phyloP scores from a whole-genome alignment of 2,797 vertebrate genomes.

The Alcedo atthis region DNA sequence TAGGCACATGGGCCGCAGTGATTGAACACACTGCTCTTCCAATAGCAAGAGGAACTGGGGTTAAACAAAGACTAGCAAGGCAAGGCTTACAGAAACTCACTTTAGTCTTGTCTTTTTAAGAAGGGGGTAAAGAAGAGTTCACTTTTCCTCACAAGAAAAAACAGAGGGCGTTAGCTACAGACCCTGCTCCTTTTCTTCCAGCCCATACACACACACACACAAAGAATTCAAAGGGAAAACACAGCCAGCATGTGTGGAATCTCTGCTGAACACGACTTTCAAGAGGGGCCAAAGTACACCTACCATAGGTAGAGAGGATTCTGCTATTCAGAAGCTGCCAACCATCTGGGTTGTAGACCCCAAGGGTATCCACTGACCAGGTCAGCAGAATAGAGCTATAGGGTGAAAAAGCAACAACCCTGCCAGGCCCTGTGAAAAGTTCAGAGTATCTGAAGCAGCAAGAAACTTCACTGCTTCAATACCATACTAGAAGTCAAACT shows the following conservation, averaged over 20 bases:
- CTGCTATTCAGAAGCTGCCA: background rate
- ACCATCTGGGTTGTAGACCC: background rate
- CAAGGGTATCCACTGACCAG: background rate
- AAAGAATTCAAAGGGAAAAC: background rate
- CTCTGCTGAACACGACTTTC: background rate
- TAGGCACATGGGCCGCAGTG: background rate
- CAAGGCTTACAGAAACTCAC: background rate
- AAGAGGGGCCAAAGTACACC: background rate
- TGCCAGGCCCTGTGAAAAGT: background rate
- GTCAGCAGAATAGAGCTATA: background rate
- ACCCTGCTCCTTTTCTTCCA: background rate
- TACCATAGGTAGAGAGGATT: background rate
- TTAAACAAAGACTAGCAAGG: background rate
- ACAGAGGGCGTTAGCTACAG: background rate
- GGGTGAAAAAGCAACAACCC: background rate
- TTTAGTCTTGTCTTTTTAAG: background rate
- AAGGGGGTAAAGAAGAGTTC: background rate
- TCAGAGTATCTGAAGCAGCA: background rate
- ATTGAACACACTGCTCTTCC: background rate
- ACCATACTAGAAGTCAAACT: background rate
- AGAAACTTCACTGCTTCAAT: background rate
- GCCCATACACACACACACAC: background rate
- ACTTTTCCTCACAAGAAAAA: background rate
- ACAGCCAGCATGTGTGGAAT: background rate
- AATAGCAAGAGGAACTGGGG: fast-evolving